Evolutionary conservation across 2,888 invertebrate genomes (phyloP), one percentile per base, ranked within the genome.

Genomic region (Steinernema scapterisci): DNA sequence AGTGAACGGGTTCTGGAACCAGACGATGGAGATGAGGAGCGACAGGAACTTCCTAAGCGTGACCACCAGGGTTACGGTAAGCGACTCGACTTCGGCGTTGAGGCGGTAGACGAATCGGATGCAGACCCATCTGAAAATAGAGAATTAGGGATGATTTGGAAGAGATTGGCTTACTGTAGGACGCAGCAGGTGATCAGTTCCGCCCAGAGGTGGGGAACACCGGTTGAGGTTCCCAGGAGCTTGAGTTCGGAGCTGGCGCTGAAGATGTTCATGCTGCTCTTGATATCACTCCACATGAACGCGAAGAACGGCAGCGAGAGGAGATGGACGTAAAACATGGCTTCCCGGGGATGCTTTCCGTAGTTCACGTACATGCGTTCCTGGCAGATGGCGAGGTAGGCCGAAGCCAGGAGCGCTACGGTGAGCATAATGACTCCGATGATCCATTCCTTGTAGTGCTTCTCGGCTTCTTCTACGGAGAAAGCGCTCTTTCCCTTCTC

Each of bases 41-140:
- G 96, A 96, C 44, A 94, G 91, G 88, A 99, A 99, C 89, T 99
- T 99, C 71, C 99, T 91, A 73, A 97, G 89, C 0, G 99, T 99
- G 43, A 99, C 93, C 0, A 99, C 95, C 79, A 97, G 90, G 0
- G 97, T 97, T 0, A 82, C 82, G 31, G 79, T 82, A 11, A 84
- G 78, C 9, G 86, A 84, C 54, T 86, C 85, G 27, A 84, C 82
- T 27, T 95, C 95, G 0, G 97, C 93, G 0, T 96, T 97, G 86
- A 97, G 90, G 43, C 93, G 92, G 87, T 95, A 99, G 0, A 99
- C 97, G 9, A 95, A 93, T 88, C 94, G 93, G 78, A 97, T 97
- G 88, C 97, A 99, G 77, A 96, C 87, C 87, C 92, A 92, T 89
- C 92, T 92, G n/a, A n/a, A n/a, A n/a, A n/a, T n/a, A n/a, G n/a